A percentile compares a stretch with the other conserved stretches of the same genome.
Conservation (phyloP, 2,113 vertebrate species). For the Ibidorhyncha struthersii region DNA sequence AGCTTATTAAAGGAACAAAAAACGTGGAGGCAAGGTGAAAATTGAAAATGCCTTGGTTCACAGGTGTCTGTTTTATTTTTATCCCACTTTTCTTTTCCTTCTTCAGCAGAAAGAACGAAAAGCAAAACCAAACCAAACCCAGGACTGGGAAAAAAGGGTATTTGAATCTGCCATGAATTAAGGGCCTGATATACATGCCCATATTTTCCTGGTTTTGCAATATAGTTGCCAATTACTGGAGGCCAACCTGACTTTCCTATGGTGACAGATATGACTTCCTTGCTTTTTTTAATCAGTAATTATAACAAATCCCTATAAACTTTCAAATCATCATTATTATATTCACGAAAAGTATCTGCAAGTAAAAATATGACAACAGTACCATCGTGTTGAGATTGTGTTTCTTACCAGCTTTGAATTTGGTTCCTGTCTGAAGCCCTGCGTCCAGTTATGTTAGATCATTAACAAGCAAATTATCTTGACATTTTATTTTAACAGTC, state of each 20-base stretch:
- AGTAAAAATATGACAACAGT: background rate
- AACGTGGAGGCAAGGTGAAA: background rate
- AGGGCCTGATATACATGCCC: background rate
- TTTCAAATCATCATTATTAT: background rate
- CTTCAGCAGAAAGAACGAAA: background rate
- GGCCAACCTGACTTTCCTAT: background rate
- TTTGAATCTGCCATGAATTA: background rate
- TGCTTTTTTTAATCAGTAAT: background rate
- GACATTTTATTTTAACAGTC: slow-evolving; percentile 25
- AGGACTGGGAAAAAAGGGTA: background rate
- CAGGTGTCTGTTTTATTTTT: background rate
- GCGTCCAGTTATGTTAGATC: background rate
- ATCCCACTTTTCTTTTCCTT: background rate
- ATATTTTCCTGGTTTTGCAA: background rate
- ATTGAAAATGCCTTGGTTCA: background rate
- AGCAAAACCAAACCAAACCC: background rate
- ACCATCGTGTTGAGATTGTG: background rate
- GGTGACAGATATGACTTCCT: background rate
- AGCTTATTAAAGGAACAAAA: background rate
- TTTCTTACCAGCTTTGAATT: slow-evolving; percentile 18
- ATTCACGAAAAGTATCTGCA: background rate
- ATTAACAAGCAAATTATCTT: background rate
- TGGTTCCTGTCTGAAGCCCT: background rate
- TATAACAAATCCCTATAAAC: background rate
- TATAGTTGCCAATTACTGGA: background rate